Conservation (phyloP, 1,140 invertebrate species). For the Tenebrio molitor region DNA sequence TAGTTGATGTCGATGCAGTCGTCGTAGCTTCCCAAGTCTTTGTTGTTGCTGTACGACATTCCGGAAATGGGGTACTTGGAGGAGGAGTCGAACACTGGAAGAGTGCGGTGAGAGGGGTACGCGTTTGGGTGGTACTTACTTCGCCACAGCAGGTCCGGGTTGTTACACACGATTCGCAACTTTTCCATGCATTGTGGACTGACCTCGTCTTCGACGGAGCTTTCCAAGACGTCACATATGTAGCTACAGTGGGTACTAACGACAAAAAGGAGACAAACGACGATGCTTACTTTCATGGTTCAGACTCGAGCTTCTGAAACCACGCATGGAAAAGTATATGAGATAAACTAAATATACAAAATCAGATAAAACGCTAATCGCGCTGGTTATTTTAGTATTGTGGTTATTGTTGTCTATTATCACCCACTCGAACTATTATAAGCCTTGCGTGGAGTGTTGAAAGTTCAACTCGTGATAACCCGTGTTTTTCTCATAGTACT, state of each 20-base stretch:
- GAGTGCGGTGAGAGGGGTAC: background rate
- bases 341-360: too few species aligned
- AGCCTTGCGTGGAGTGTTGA: background rate
- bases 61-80: slow-evolving; percentile 39
- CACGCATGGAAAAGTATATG: too few species aligned
- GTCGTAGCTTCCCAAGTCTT: slow-evolving; percentile 39
- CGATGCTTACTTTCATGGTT: too few species aligned
- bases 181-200: slow-evolving; percentile 2
- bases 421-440: too few species aligned
- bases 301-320: too few species aligned
- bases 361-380: too few species aligned
- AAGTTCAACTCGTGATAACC: too few species aligned
- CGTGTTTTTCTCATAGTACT: too few species aligned
- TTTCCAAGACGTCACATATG: background rate
- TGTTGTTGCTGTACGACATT: slow-evolving; percentile 20
- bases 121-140: slow-evolving; percentile 6
- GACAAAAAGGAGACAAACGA: too few species aligned
- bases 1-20: slow-evolving; percentile 30
- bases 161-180: background rate
- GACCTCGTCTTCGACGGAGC: background rate
- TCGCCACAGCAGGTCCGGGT: slow-evolving; percentile 1
- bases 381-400: background rate
- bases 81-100: slow-evolving; percentile 41
- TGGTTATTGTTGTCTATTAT: too few species aligned
- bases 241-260: too few species aligned